A percentile compares a stretch with the other conserved stretches of the same genome.
phyloP scores from a whole-genome alignment of 2,797 vertebrate genomes.

The Melanotaenia boesemani region DNA sequence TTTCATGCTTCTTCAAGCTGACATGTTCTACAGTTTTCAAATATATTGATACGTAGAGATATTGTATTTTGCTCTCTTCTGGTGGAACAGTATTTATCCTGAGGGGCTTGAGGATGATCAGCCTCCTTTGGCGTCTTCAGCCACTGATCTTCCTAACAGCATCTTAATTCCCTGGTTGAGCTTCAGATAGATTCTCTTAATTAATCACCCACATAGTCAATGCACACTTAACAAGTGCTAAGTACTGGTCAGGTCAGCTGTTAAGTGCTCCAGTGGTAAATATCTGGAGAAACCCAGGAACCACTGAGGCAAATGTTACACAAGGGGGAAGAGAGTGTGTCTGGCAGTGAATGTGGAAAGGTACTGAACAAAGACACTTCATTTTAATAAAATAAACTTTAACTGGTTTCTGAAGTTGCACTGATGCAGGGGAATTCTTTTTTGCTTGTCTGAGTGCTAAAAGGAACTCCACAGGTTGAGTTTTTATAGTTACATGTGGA shows the following conservation, averaged over 20 bases:
- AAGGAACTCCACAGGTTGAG: too few species aligned
- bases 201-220: conserved; percentile 69
- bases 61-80: not conserved
- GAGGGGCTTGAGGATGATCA: conserved; percentile 7
- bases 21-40: too few species aligned
- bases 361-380: not conserved
- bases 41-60: too few species aligned
- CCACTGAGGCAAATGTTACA: conserved; percentile 32
- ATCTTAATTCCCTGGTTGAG: conserved; percentile 61
- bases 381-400: not conserved
- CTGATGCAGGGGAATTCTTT: too few species aligned
- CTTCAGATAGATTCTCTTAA: conserved; percentile 66
- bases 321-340: conserved; percentile 26
- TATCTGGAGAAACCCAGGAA: conserved; percentile 49
- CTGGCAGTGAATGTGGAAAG: not conserved
- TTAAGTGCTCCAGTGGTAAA: conserved; percentile 60
- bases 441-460: too few species aligned
- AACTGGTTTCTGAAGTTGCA: not conserved
- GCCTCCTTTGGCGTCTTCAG: conserved; percentile 29
- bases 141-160: conserved; percentile 51
- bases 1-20: too few species aligned
- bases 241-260: conserved; percentile 54
- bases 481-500: too few species aligned
- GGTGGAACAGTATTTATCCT: conserved; percentile 13
- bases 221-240: conserved; percentile 67